Evolutionary conservation across 2,888 invertebrate genomes (phyloP).

Genomic region (Aplocera efformata): DNA sequence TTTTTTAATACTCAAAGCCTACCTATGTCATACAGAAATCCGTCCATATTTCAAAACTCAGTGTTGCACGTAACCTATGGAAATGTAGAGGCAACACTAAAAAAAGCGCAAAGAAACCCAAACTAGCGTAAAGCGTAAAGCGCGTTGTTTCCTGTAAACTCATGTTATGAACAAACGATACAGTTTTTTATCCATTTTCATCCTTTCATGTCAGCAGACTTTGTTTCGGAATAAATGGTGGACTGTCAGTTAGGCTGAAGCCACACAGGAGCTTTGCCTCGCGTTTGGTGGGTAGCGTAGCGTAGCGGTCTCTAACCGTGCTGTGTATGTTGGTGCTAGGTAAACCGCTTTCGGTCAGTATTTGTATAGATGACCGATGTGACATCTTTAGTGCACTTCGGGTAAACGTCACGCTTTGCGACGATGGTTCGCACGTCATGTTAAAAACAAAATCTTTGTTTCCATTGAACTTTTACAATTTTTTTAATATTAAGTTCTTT

Average conservation of each 20-base stretch:
- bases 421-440: too few relatives aligned
- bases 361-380: too few relatives aligned
- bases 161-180: conserved; percentile 35
- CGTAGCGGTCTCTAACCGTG: too few relatives aligned
- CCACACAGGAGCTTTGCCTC: conserved; percentile 15
- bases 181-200: conserved; percentile 28
- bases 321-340: too few relatives aligned
- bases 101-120: conserved; percentile 24
- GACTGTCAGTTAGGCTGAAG: too few relatives aligned
- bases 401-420: too few relatives aligned
- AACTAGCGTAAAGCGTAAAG: conserved; percentile 27
- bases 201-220: conserved; percentile 26
- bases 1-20: too few relatives aligned
- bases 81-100: conserved; percentile 18
- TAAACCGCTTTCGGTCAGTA: too few relatives aligned
- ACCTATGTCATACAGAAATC: conserved; percentile 20
- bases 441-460: too few relatives aligned
- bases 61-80: conserved; percentile 19
- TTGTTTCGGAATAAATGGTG: conserved; percentile 20
- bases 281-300: not conserved
- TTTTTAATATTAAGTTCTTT: too few relatives aligned
- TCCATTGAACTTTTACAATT: too few relatives aligned
- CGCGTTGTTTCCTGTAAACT: conserved; percentile 27
- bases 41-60: conserved; percentile 23
- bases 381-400: too few relatives aligned